Conservation (phyloP, 2,113 vertebrate species). For the Pygoscelis adeliae region DNA sequence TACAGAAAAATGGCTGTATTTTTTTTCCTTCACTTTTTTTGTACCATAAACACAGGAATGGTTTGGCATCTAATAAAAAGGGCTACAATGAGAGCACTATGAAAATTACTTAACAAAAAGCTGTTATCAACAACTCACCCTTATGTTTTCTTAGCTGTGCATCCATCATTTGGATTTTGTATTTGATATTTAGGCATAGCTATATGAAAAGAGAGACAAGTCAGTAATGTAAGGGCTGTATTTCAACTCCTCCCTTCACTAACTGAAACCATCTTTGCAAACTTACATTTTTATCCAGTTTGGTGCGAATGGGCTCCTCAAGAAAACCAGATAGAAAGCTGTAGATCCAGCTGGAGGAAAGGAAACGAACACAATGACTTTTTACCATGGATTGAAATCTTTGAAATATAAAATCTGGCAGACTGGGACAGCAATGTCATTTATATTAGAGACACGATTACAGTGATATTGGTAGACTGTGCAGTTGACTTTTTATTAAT, state of each 20-base stretch:
- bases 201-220: constrained; percentile 8
- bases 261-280: neutral
- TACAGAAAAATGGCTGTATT: neutral
- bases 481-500: neutral
- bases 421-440: neutral
- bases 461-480: neutral
- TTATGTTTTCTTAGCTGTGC: constrained; percentile 51
- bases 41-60: neutral
- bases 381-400: neutral
- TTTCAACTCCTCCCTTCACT: neutral
- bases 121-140: constrained; percentile 45
- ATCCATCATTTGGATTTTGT: constrained; percentile 45
- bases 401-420: neutral
- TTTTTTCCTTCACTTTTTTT: neutral
- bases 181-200: constrained; percentile 57
- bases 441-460: neutral
- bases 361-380: neutral
- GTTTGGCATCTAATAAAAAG: neutral
- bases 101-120: neutral
- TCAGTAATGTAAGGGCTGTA: neutral
- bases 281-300: constrained; percentile 68
- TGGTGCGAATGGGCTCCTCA: constrained; percentile 60
- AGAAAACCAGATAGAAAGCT: constrained; percentile 63
- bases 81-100: neutral
- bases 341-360: constrained; percentile 60